Conservation (phyloP, 1,140 invertebrate species). For the Rhagoletis zephyria region DNA sequence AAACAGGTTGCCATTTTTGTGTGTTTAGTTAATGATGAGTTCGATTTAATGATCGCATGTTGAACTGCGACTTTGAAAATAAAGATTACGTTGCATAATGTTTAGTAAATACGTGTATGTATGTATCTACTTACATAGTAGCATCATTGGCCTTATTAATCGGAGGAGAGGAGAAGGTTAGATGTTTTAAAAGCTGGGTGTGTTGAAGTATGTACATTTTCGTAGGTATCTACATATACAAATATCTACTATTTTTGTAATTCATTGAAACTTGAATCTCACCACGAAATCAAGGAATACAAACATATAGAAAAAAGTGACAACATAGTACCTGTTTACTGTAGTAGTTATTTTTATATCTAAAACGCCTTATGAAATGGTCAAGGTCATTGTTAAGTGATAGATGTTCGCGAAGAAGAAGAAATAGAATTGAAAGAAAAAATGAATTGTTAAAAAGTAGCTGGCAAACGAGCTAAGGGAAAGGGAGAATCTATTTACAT, state of each 20-base stretch:
- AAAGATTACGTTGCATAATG: background rate
- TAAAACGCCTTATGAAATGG: background rate
- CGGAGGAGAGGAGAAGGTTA: background rate
- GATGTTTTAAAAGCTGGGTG: too few species aligned
- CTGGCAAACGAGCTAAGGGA: background rate
- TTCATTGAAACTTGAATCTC: too few species aligned
- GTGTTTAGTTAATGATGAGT: slow-evolving; percentile 22
- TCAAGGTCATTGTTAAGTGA: slow-evolving; percentile 14
- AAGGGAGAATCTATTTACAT: background rate
- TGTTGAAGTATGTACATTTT: too few species aligned
- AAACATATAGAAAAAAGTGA: too few species aligned
- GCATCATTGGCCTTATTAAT: slow-evolving; percentile 4
- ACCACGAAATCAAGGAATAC: too few species aligned
- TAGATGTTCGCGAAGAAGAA: background rate
- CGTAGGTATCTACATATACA: too few species aligned
- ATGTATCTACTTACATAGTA: background rate
- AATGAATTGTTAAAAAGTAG: background rate
- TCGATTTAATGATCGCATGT: slow-evolving; percentile 36
- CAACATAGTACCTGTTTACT: too few species aligned
- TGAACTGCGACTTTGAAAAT: background rate
- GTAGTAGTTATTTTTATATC: background rate
- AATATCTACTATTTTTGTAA: too few species aligned
- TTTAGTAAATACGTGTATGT: background rate
- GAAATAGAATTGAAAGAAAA: background rate
- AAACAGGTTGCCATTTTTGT: slow-evolving; percentile 42